A percentile compares a stretch with the other conserved stretches of the same genome.
Conservation (phyloP, 2,797 vertebrate species). For the Megalops cyprinoides region DNA sequence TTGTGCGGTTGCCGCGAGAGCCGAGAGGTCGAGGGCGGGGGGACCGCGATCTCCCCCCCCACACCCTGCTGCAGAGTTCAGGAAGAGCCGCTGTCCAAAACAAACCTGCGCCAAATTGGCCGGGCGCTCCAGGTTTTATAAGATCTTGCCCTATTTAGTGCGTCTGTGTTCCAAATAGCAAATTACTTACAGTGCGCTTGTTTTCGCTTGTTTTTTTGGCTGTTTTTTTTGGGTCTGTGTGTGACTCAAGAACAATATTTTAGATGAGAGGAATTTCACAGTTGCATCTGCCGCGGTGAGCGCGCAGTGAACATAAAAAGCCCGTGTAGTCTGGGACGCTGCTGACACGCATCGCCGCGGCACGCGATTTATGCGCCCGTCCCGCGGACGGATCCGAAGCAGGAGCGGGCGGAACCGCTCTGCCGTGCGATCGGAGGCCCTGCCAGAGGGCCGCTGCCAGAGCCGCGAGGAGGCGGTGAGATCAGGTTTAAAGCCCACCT, state of each 20-base stretch:
- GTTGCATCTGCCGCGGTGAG: conserved; percentile 26
- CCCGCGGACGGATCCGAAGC: conserved; percentile 36
- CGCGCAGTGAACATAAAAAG: conserved; percentile 34
- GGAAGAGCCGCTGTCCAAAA: conserved; percentile 42
- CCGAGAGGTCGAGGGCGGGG: neutral
- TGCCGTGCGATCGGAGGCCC: conserved; percentile 46
- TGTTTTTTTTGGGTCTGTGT: neutral
- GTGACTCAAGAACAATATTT: conserved; percentile 37
- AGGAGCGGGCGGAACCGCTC: conserved; percentile 41
- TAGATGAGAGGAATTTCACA: conserved; percentile 32
- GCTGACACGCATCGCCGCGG: neutral
- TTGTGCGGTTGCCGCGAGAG: conserved; percentile 30
- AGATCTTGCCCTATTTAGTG: conserved; percentile 38
- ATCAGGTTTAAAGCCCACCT: conserved; percentile 60
- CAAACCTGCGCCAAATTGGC: conserved; percentile 48
- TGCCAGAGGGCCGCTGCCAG: conserved; percentile 41
- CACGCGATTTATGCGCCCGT: conserved; percentile 2
- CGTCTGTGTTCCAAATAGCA: conserved; percentile 37
- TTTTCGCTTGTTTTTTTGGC: neutral
- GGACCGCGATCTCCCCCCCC: neutral
- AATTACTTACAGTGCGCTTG: conserved; percentile 37
- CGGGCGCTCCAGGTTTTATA: conserved; percentile 32
- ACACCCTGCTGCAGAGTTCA: conserved; percentile 32
- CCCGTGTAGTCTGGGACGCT: neutral
- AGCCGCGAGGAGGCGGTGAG: conserved; percentile 49